phyloP scores from a whole-genome alignment of 1,140 invertebrate genomes.

The Gryllus bimaculatus region DNA sequence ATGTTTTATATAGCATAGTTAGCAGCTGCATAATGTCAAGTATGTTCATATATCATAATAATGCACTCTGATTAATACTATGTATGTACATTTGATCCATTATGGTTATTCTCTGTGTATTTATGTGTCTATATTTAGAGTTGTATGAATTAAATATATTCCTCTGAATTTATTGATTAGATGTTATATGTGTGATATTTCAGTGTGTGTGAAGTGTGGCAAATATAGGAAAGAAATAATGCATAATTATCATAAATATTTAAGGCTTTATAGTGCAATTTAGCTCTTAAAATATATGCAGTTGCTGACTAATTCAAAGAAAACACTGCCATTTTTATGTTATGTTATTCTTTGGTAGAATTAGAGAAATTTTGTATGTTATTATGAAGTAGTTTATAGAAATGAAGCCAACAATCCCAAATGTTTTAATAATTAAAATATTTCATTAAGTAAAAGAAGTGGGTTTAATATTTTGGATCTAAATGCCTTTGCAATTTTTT shows the following conservation, averaged over 20 bases:
- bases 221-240: not conserved
- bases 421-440: too few species aligned
- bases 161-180: not conserved
- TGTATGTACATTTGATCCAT: not conserved
- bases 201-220: not conserved
- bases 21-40: not conserved
- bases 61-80: not conserved
- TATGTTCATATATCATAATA: not conserved
- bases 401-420: too few species aligned
- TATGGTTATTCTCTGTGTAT: not conserved
- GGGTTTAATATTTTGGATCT: too few species aligned
- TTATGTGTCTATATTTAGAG: not conserved
- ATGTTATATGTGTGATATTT: not conserved
- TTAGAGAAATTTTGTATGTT: not conserved
- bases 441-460: too few species aligned
- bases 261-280: not conserved
- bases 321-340: not conserved
- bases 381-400: not conserved
- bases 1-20: not conserved
- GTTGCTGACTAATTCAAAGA: not conserved
- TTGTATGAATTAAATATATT: not conserved
- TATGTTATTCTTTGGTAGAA: not conserved
- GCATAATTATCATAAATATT: not conserved
- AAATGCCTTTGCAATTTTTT: too few species aligned
- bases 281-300: not conserved